Conservation (phyloP, 2,888 invertebrate species). For the Drosophila birchii region DNA sequence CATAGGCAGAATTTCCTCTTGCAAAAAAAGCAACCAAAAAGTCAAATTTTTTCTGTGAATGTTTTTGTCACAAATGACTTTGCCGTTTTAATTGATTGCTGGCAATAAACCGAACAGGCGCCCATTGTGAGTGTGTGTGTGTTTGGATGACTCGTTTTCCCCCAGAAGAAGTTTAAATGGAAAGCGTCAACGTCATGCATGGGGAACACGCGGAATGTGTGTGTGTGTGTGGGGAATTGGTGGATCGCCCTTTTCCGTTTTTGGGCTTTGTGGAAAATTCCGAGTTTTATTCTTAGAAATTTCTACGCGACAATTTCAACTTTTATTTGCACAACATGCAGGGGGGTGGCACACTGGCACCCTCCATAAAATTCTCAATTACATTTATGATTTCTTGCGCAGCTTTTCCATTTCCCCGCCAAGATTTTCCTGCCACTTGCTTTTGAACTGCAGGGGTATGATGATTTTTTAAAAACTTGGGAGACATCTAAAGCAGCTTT, state of each 20-base stretch:
- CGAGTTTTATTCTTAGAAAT: slow-evolving; percentile 69
- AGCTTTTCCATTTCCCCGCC: slow-evolving; percentile 31
- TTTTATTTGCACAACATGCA: slow-evolving; percentile 67
- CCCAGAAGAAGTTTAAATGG: slow-evolving; percentile 68
- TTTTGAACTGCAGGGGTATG: not conserved
- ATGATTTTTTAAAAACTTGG: not conserved
- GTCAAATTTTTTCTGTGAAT: slow-evolving; percentile 78
- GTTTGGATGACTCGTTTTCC: slow-evolving; percentile 28
- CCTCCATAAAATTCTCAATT: slow-evolving; percentile 76
- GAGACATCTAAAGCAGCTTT: not conserved
- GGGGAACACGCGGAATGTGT: slow-evolving; percentile 10
- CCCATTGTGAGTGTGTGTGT: slow-evolving; percentile 49
- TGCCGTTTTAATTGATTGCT: slow-evolving; percentile 79
- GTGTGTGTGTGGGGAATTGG: slow-evolving; percentile 24
- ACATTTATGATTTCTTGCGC: slow-evolving; percentile 80
- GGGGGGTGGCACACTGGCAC: slow-evolving; percentile 11
- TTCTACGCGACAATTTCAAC: slow-evolving; percentile 75
- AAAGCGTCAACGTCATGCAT: slow-evolving; percentile 73
- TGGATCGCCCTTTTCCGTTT: slow-evolving; percentile 47
- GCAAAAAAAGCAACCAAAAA: slow-evolving; percentile 40
- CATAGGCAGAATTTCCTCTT: slow-evolving; percentile 20
- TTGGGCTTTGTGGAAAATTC: slow-evolving; percentile 57
- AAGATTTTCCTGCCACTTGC: slow-evolving; percentile 22
- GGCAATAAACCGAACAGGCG: slow-evolving; percentile 77
- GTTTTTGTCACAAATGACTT: slow-evolving; percentile 80